These are phyloP conservation scores for Tachina lurida DNA, from an alignment of 2,888 invertebrate genomes.

Conservation along the genomic window DNA sequence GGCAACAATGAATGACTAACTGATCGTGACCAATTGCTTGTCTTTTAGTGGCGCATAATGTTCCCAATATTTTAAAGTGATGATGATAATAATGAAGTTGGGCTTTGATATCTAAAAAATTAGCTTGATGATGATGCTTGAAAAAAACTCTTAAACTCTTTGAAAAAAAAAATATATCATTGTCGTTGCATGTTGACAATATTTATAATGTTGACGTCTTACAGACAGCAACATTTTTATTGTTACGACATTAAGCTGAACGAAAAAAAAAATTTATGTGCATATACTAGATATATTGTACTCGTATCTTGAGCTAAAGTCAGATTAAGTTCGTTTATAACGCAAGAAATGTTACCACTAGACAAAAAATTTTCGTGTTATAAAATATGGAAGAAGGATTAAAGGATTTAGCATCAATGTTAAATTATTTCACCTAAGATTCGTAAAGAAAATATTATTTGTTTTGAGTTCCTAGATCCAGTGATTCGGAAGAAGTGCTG, in stretches of 20 bases:
- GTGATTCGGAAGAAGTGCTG: too few species aligned
- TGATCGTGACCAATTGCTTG: constrained; percentile 72
- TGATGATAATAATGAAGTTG: constrained; percentile 17
- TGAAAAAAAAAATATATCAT: neutral
- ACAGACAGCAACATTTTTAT: constrained; percentile 40
- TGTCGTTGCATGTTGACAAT: constrained; percentile 46
- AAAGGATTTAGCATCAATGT: too few species aligned
- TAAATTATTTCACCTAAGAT: too few species aligned
- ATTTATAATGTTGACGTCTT: constrained; percentile 47
- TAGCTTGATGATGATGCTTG: constrained; percentile 4
- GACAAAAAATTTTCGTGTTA: too few species aligned
- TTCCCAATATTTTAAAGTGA: constrained; percentile 27
- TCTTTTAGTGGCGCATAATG: constrained; percentile 56
- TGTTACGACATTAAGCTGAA: constrained; percentile 2
- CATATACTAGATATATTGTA: too few species aligned
- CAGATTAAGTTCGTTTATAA: too few species aligned
- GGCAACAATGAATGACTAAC: constrained; percentile 69
- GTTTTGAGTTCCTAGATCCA: too few species aligned
- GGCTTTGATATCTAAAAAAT: neutral
- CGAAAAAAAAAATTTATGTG: neutral
- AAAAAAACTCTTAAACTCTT: neutral
- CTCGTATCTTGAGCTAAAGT: too few species aligned
- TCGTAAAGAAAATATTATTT: too few species aligned
- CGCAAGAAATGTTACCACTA: too few species aligned
- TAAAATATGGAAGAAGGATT: too few species aligned